Base-by-base conservation (phyloP, 2,888 invertebrate genomes). In the Prosopocoilus inquinatus region DNA sequence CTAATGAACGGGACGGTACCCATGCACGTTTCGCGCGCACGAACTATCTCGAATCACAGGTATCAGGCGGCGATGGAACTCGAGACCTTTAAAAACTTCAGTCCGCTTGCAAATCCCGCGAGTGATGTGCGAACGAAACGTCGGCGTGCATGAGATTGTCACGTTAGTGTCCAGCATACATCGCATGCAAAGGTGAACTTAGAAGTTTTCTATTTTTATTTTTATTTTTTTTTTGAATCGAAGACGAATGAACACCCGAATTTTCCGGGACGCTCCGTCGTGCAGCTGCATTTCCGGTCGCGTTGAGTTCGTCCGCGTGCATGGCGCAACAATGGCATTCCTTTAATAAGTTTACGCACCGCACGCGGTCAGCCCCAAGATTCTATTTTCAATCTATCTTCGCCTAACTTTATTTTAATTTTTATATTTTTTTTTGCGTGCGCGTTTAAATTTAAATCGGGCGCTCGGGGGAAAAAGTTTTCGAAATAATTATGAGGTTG, bases 141-240 rank as follows among this genome's bases (percentile, higher is more conserved):
- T 50, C 41, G 46, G 11, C 9, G 49, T 52, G 56, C 35, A 55
- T 43, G 44, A 33, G 43, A 43, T 48, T 55, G 32, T 47, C 47
- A 51, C 47, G 47, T 35, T 44, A 34, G 46, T 39, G 48, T 11
- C 44, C 46, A 55, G 47, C 48, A 52, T 38, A 38, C 49, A 38
- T 51, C 51, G 48, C 52, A 48, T 56, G 47, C 36, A 48, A 50
- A 56, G 52, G 52, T 56, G 51, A 51, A 41, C 43, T 4, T 28
- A n/a, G 20, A 28, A 28, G 20, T 28, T 28, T 28, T 11, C 35
- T 33, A 9, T 36, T 32, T 45, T 36, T 45, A 45, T 15, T 15
- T 11, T 47, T 33, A 9, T 36, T 32, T 45, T 36, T 45, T 51
- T 15, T 15, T 50, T 44, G 15, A 44, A 39, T 13, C 28, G 16